phyloP scores from a whole-genome alignment of 2,113 vertebrate species.

The Struthidea cinerea region DNA sequence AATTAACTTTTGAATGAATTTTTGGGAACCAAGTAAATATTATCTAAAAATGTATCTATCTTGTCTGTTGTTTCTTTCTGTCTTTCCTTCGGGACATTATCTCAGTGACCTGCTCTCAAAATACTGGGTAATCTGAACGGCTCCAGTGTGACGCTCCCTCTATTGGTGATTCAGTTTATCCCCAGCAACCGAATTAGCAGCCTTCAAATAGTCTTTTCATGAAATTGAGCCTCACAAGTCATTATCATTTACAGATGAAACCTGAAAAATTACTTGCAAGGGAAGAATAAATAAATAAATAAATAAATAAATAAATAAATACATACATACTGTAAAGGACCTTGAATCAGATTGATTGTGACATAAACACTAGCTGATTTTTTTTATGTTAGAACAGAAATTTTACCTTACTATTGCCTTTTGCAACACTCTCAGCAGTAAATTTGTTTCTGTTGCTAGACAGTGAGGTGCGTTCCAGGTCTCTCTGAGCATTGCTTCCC shows the following conservation, averaged over 20 bases:
- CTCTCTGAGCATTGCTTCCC: neutral
- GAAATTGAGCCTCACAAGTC: neutral
- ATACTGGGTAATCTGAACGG: too few species aligned
- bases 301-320: neutral
- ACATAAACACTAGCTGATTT: neutral
- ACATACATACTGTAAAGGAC: neutral
- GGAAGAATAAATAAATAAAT: neutral
- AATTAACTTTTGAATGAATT: neutral
- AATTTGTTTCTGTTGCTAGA: neutral
- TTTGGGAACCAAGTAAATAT: neutral
- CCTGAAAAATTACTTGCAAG: neutral
- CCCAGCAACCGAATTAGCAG: neutral
- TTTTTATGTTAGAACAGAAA: neutral
- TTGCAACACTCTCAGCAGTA: neutral
- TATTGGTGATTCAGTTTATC: neutral
- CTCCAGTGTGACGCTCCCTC: neutral
- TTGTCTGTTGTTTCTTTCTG: neutral
- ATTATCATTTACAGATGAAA: neutral
- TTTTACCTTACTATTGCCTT: neutral
- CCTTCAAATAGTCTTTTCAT: neutral
- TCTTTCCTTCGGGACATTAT: neutral
- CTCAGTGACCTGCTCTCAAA: neutral
- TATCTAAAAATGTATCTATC: neutral
- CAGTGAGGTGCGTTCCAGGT: neutral
- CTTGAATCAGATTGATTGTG: neutral